These are phyloP conservation scores for Furcifer pardalis DNA, from an alignment of 2,797 vertebrate species.

Conservation along the genomic window DNA sequence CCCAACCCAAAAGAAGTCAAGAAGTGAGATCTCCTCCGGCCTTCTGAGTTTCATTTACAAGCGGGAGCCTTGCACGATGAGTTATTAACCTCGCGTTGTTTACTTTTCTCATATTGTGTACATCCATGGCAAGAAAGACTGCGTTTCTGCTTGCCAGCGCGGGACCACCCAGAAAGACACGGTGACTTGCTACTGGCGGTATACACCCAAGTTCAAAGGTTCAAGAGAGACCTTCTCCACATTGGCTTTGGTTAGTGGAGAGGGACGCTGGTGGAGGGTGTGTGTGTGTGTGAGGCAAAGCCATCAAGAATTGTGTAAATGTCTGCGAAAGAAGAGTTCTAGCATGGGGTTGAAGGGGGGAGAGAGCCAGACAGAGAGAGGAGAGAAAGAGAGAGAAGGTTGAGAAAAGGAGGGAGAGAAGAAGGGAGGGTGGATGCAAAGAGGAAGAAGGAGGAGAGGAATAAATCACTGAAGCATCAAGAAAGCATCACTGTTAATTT, in stretches of 20 bases:
- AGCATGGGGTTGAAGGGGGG: conserved; percentile 47
- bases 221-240: conserved; percentile 61
- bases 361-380: conserved; percentile 31
- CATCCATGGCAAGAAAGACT: conserved; percentile 19
- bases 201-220: conserved; percentile 67
- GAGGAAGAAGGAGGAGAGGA: conserved; percentile 49
- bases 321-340: background rate
- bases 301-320: conserved; percentile 29
- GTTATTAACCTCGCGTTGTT: conserved; percentile 51
- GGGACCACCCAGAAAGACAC: conserved; percentile 86
- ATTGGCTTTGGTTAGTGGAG: conserved; percentile 59
- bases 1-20: conserved; percentile 75
- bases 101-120: conserved; percentile 62
- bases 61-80: conserved; percentile 47
- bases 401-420: conserved; percentile 50
- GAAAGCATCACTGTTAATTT: conserved; percentile 28
- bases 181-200: conserved; percentile 56
- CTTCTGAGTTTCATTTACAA: conserved; percentile 61
- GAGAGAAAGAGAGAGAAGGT: conserved; percentile 12
- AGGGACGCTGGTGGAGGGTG: conserved; percentile 27
- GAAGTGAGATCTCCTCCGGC: background rate
- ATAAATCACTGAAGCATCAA: conserved; percentile 55
- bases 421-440: conserved; percentile 25
- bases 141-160: conserved; percentile 40
- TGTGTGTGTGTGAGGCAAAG: background rate